Percentiles rank a stretch among this genome's conserved stretches.
Conservation (phyloP, 2,888 invertebrate genomes). For the Orthosia gothica region DNA sequence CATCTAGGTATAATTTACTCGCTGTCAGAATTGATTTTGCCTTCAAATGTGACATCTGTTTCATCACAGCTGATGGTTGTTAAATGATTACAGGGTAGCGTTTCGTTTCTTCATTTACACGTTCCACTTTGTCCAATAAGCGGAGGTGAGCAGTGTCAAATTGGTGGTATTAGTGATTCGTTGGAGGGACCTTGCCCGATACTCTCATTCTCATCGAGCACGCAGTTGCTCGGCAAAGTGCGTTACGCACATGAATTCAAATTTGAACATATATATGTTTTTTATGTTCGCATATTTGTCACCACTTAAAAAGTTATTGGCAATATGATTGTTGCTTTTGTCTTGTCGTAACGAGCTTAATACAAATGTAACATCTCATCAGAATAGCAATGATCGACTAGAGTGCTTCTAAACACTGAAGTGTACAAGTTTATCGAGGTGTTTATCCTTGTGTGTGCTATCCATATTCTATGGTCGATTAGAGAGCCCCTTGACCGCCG, state of each 20-base stretch:
- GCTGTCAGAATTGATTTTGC: slow-evolving; percentile 83
- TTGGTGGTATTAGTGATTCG: slow-evolving; percentile 82
- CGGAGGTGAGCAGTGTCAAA: slow-evolving; percentile 88
- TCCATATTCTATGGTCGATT: slow-evolving; percentile 74
- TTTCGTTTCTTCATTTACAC: slow-evolving; percentile 89
- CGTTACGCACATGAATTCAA: slow-evolving; percentile 61
- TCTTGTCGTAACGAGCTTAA: slow-evolving; percentile 38
- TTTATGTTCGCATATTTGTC: slow-evolving; percentile 44
- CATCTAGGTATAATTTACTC: slow-evolving; percentile 69
- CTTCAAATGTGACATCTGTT: slow-evolving; percentile 84
- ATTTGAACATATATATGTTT: slow-evolving; percentile 44
- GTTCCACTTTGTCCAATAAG: slow-evolving; percentile 89
- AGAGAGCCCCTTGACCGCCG: slow-evolving; percentile 70
- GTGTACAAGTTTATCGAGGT: slow-evolving; percentile 60
- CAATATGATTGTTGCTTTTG: slow-evolving; percentile 50
- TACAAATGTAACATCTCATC: slow-evolving; percentile 45
- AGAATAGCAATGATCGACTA: slow-evolving; percentile 60
- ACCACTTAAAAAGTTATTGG: slow-evolving; percentile 60
- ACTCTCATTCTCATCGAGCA: slow-evolving; percentile 63
- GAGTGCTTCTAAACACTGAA: slow-evolving; percentile 52
- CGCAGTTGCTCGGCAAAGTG: slow-evolving; percentile 60
- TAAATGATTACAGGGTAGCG: slow-evolving; percentile 85
- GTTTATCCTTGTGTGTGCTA: slow-evolving; percentile 71
- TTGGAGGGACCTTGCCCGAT: slow-evolving; percentile 80
- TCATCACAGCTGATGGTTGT: slow-evolving; percentile 81